A percentile compares a stretch with the other conserved stretches of the same genome.
Evolutionary conservation across 2,113 vertebrate species (phyloP).

Genomic region (Myrmecobius fasciatus): DNA sequence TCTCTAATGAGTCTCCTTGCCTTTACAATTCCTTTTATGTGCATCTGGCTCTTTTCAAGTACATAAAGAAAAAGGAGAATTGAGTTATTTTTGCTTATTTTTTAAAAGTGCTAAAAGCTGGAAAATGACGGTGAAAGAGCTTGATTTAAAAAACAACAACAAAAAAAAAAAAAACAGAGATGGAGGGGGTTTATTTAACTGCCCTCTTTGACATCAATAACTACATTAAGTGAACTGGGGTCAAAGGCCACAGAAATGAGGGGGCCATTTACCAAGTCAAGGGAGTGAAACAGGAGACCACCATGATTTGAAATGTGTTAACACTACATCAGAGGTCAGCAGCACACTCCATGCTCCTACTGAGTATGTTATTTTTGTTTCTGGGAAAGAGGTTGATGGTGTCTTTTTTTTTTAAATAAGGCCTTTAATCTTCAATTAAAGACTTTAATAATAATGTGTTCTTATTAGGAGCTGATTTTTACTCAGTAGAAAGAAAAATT

Average conservation of each 20-base stretch:
- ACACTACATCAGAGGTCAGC: not conserved
- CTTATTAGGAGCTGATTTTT: not conserved
- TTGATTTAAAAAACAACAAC: not conserved
- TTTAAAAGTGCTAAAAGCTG: not conserved
- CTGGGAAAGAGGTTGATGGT: not conserved
- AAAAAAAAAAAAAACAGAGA: not conserved
- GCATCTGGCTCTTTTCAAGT: not conserved
- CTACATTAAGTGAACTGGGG: not conserved
- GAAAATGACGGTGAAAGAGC: not conserved
- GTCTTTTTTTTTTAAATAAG: not conserved
- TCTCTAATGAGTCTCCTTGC: not conserved
- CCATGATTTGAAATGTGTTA: not conserved
- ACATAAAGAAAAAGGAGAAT: rapidly evolving
- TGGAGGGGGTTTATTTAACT: not conserved
- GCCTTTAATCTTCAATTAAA: not conserved
- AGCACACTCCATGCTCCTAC: not conserved
- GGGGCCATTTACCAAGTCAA: not conserved
- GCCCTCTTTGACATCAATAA: not conserved
- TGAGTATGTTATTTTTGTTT: not conserved
- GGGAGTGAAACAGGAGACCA: not conserved
- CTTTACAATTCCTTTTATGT: not conserved
- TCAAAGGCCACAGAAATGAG: not conserved
- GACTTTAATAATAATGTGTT: not conserved
- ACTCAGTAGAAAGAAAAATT: not conserved
- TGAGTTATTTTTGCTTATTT: not conserved